These are phyloP conservation scores for Artemia sinica DNA, from an alignment of 2,888 invertebrate species.

Conservation along the genomic window DNA sequence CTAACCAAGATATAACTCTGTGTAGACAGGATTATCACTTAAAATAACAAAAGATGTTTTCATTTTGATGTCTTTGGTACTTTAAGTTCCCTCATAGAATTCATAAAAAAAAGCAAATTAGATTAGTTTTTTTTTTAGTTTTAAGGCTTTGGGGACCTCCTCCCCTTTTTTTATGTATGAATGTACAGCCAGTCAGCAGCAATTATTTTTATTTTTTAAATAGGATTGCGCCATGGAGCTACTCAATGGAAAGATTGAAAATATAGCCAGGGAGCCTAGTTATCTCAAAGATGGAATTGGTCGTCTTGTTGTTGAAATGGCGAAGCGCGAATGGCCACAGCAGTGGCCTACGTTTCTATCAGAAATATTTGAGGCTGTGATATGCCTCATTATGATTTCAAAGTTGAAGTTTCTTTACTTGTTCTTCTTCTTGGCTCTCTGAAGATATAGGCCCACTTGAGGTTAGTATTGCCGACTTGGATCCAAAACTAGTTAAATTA, in stretches of 20 bases:
- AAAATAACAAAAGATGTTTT: too few relatives aligned
- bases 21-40: too few relatives aligned
- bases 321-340: constrained; percentile 92
- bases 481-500: too few relatives aligned
- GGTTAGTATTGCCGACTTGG: constrained; percentile 33
- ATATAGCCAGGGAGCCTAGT: constrained; percentile 47
- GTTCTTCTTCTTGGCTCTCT: constrained; percentile 70
- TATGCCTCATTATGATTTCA: not conserved
- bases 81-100: too few relatives aligned
- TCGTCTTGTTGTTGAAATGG: constrained; percentile 86
- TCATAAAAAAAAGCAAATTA: too few relatives aligned
- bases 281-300: constrained; percentile 71
- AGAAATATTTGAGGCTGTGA: not conserved
- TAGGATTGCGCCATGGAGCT: constrained; percentile 74
- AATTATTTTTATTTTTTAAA: constrained; percentile 22
- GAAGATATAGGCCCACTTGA: constrained; percentile 84
- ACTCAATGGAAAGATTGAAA: constrained; percentile 53
- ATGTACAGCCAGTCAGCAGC: not conserved
- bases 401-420: constrained; percentile 37
- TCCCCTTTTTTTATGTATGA: too few relatives aligned
- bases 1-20: too few relatives aligned
- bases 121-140: too few relatives aligned
- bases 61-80: too few relatives aligned
- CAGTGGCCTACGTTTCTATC: constrained; percentile 66
- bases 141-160: too few relatives aligned